phyloP scores from a whole-genome alignment of 2,888 invertebrate species.

The Aphodius sticticus region DNA sequence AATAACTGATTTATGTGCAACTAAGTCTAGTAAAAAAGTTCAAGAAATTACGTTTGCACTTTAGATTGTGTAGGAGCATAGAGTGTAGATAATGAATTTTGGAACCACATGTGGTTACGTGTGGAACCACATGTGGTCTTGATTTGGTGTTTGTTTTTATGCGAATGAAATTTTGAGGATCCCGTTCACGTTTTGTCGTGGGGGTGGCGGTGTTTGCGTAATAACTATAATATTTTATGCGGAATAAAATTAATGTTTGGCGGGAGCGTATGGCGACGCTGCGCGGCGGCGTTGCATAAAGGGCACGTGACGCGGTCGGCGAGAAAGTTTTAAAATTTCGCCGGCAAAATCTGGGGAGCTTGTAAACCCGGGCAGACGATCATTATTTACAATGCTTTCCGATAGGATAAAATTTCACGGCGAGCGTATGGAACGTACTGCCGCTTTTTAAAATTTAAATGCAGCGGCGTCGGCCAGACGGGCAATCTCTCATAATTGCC shows the following conservation, averaged over 20 bases:
- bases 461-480: not conserved
- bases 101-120: not conserved
- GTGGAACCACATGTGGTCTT: slow-evolving; percentile 4
- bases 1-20: no score
- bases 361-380: not conserved
- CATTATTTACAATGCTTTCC: not conserved
- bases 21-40: no score
- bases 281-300: not conserved
- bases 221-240: not conserved
- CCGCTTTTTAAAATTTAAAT: not conserved
- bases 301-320: not conserved
- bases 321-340: slow-evolving; percentile 4
- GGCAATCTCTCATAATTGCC: slow-evolving; percentile 4
- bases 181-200: not conserved
- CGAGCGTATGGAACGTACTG: not conserved
- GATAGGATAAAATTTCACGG: not conserved
- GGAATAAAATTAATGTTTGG: not conserved
- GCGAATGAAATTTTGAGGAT: not conserved
- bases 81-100: not conserved
- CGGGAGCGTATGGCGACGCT: not conserved
- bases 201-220: not conserved
- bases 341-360: not conserved
- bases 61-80: not conserved
- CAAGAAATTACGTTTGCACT: no score
- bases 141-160: not conserved